These are phyloP conservation scores for Hecatera dysodea DNA, from an alignment of 2,888 invertebrate species.

Conservation along the genomic window DNA sequence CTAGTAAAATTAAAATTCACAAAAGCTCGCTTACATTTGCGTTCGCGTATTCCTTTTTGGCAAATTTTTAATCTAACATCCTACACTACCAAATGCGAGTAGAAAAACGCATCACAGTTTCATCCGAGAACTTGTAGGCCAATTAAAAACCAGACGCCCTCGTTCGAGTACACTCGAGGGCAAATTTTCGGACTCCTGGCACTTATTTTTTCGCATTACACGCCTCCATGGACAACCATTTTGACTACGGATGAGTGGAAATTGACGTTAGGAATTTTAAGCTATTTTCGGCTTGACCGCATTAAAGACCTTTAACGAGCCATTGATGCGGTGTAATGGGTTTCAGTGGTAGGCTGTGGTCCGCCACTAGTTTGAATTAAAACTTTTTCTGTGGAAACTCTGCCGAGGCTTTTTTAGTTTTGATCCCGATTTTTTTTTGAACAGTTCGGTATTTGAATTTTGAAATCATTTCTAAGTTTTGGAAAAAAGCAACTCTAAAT, in stretches of 20 bases:
- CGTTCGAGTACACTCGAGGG: conserved; percentile 65
- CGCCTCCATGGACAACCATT: conserved; percentile 69
- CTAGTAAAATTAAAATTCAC: conserved; percentile 64
- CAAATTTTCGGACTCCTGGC: conserved; percentile 75
- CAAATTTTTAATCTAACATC: conserved; percentile 59
- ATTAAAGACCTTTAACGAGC: conserved; percentile 70
- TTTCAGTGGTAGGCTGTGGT: conserved; percentile 35
- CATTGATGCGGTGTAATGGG: conserved; percentile 72
- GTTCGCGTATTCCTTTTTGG: conserved; percentile 34
- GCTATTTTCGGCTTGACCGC: conserved; percentile 80
- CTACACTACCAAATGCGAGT: conserved; percentile 28
- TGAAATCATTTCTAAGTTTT: too few relatives aligned
- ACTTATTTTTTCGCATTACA: conserved; percentile 75
- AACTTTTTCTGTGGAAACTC: conserved; percentile 18
- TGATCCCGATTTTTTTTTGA: background rate
- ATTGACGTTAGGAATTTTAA: conserved; percentile 76
- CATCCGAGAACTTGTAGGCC: conserved; percentile 61
- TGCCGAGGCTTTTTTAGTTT: background rate
- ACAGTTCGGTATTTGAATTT: background rate
- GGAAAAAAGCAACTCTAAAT: too few relatives aligned
- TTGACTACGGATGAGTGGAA: conserved; percentile 77
- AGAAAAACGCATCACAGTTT: conserved; percentile 48
- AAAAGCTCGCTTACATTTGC: conserved; percentile 51
- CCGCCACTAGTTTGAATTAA: conserved; percentile 14
- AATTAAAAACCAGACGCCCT: conserved; percentile 73